Evolutionary conservation across 2,888 invertebrate genomes (phyloP).

Genomic region (Synergus itoensis): DNA sequence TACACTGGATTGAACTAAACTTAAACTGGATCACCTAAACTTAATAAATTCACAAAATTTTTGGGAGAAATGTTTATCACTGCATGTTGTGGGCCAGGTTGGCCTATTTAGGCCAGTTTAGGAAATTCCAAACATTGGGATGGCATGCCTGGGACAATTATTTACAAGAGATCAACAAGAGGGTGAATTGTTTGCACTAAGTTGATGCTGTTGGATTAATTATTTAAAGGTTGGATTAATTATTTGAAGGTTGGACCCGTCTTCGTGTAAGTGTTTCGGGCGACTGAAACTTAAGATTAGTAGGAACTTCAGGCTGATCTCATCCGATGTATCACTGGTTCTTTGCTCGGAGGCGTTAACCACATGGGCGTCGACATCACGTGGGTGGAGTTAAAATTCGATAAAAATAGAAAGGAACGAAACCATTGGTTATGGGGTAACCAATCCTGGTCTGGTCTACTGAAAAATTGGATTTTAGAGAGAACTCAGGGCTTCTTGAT

Average conservation of each 20-base stretch:
- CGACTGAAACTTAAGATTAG: conserved; percentile 63
- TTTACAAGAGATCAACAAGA: neutral
- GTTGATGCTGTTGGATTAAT: conserved; percentile 58
- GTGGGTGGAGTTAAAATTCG: conserved; percentile 32
- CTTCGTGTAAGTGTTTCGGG: conserved; percentile 64
- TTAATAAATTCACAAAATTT: neutral
- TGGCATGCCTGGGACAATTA: neutral
- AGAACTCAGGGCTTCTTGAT: neutral
- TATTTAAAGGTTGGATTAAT: conserved; percentile 60
- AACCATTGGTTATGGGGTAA: conserved; percentile 13
- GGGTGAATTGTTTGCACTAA: conserved; percentile 55
- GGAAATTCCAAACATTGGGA: neutral
- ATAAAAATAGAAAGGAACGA: conserved; percentile 28
- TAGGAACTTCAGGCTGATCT: conserved; percentile 20
- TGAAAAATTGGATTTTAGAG: neutral
- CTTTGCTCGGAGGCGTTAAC: conserved; percentile 24
- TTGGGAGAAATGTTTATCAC: neutral
- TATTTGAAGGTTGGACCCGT: conserved; percentile 55
- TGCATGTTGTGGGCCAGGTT: neutral
- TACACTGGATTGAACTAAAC: too few species aligned
- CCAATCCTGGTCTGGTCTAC: conserved; percentile 32
- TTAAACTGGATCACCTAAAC: neutral
- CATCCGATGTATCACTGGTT: conserved; percentile 14
- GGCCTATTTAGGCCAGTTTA: conserved; percentile 9
- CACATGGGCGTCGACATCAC: conserved; percentile 37